These are phyloP conservation scores for Athene cunicularia DNA, from an alignment of 2,113 vertebrate genomes.

Conservation along the genomic window DNA sequence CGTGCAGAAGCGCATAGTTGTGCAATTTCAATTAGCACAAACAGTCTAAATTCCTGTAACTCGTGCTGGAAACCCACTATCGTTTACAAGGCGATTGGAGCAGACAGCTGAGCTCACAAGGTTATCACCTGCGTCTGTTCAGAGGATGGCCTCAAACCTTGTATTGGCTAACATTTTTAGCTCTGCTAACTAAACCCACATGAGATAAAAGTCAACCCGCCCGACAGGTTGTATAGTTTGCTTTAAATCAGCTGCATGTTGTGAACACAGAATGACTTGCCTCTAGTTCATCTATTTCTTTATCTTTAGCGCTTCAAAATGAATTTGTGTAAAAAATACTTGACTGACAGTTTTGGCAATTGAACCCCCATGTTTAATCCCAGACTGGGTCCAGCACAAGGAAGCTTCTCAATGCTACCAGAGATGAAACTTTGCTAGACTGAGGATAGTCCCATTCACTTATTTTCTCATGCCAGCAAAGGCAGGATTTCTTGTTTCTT, in stretches of 20 bases:
- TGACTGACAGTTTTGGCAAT: not conserved
- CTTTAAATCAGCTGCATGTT: not conserved
- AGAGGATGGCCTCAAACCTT: not conserved
- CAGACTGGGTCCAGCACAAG: not conserved
- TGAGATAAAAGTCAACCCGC: slow-evolving; percentile 17
- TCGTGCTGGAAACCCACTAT: not conserved
- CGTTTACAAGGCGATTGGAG: not conserved
- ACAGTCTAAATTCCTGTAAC: not conserved
- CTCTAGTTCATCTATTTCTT: not conserved
- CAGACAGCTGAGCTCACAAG: slow-evolving; percentile 27
- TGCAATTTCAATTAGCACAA: slow-evolving; percentile 1
- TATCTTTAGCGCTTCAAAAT: not conserved
- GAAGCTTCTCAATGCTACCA: not conserved
- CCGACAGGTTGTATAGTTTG: not conserved
- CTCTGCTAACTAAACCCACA: not conserved
- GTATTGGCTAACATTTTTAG: slow-evolving; percentile 25
- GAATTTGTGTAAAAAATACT: not conserved
- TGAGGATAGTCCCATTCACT: not conserved
- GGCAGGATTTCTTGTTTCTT: not conserved
- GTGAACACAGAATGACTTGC: not conserved
- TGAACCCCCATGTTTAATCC: not conserved
- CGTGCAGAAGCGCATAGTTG: not conserved
- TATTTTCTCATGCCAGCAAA: not conserved
- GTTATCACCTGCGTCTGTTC: slow-evolving; percentile 43
- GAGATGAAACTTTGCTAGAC: not conserved